Base-by-base conservation (phyloP, 2,888 invertebrate genomes). In the Campopleginae sp. region DNA sequence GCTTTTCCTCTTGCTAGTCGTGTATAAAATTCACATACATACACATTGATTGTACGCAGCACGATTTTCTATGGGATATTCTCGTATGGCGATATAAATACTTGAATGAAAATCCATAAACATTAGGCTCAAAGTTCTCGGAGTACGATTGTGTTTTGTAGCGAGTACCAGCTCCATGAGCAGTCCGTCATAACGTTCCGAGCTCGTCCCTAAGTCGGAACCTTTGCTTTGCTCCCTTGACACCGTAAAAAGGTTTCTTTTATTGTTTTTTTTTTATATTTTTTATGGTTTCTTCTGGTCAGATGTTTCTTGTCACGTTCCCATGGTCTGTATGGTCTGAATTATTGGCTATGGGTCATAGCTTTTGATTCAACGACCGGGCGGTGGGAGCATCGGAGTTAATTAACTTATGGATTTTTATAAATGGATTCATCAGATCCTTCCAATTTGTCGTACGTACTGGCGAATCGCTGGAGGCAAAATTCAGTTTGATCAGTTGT, bases 1-100 rank as follows among this genome's bases (percentile, higher is more conserved):
- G 63, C 19, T 75, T 86, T 80, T 80, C 68, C 85, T 83, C 70
- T 83, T 66, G 51, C 68, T 44, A 72, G 42, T 51, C 58, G 63
- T 38, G 65, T 68, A 72, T 46, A 77, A 46, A 54, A 77, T 68
- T 6, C 10, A 54, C 66, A 54, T 71, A 31, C 80, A 76, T 65
- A 42, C 76, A 70, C 27, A 27, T 44, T 23, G 27, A 7, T 12
- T 12, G 58, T 77, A 46, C 68, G 33, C 75, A 79, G 31, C 8
- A 0, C 38, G 8, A 38, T 38, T 38, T 38, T 61, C 42, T 71
- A 66, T 65, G 66, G 46, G 54, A 58, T 70, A 38, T 51, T 19
- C 23, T 42, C 65, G 23, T 31, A 63, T 63, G 54, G 48, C 33
- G 65, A 38, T 68, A 27, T 61, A 27, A 48, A 71, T 54, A 44